Conservation (phyloP, 2,888 invertebrate species). For the Nematopogon swammerdamellus region DNA sequence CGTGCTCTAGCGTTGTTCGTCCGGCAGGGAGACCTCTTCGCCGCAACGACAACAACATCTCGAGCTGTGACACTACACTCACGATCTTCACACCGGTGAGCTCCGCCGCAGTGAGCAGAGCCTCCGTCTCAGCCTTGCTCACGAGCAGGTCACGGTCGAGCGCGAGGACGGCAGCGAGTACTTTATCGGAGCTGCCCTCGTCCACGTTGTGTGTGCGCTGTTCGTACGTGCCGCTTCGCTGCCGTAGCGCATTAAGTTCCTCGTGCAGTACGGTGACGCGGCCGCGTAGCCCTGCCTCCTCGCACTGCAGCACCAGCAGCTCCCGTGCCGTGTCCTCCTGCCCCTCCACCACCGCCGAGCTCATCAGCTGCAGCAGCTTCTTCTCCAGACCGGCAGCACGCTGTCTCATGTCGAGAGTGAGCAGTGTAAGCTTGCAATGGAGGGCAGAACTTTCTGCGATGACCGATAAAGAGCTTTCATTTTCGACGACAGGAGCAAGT, state of each 20-base stretch:
- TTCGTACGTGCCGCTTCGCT: not conserved
- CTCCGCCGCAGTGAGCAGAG: not conserved
- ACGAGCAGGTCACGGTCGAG: not conserved
- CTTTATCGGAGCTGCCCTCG: not conserved
- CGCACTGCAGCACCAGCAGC: not conserved
- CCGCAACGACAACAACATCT: not conserved
- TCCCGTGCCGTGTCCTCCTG: not conserved
- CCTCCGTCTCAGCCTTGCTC: not conserved
- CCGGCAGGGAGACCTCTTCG: not conserved
- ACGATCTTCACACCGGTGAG: not conserved
- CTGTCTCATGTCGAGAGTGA: not conserved
- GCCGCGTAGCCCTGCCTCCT: not conserved
- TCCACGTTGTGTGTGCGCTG: not conserved
- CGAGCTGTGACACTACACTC: not conserved
- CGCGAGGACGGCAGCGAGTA: not conserved
- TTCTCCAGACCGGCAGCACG: not conserved
- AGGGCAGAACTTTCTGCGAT: not conserved
- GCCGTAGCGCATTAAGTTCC: not conserved
- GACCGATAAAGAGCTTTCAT: not conserved
- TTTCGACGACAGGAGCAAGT: not conserved
- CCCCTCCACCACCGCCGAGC: not conserved
- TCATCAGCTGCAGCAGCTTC: not conserved
- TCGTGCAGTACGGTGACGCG: not conserved
- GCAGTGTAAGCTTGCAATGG: not conserved
- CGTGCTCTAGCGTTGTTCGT: not conserved